Base-by-base conservation (phyloP, 2,113 vertebrate species). In the Scytalopus superciliaris region DNA sequence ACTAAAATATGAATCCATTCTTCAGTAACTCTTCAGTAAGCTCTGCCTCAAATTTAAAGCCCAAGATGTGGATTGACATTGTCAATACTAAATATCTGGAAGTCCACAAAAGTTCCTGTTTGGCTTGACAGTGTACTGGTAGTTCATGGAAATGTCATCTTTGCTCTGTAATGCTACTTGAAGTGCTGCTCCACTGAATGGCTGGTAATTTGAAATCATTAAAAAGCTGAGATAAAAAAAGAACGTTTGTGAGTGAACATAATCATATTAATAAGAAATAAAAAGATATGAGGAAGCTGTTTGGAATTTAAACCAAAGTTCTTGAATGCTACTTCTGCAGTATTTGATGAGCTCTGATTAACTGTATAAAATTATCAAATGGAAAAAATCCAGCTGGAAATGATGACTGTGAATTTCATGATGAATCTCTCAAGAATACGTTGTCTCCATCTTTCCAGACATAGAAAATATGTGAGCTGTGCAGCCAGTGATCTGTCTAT, bases 311-410 rank as follows among this genome's bases (percentile, higher is more conserved):
- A 87, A 94, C 64, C 37, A 39, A 92, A 92, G 30, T 72, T 95
- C 56, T 83, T 84, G 47, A 89, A 92, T 91, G 53, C 35, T 92
- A 53, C 90, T 95, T 95, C 73, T 92, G 44, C 64, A 92, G 35
- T 86, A 86, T 93, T 57, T 89, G 73, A 94, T 96, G 92, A 96
- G 72, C 83, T 96, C 88, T 94, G 83, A 96, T 95, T 94, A 96
- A 94, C 45, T 83, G 87, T 55, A 49, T 73, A 83, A 96, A 95
- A 96, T 93, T 96, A 93, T 49, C 85, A 87, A 95, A 89, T 84
- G 68, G 68, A 87, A 96, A 96, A 92, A 90, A 39, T 94, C 68
- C 69, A 75, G n/a, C 64, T 95, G 80, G 88, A 96, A 92, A 69
- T 73, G 2, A 83, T 81, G 83, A 86, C 75, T 80, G 45, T 0